Conservation (phyloP, 2,797 vertebrate species). For the Spinus pinus region DNA sequence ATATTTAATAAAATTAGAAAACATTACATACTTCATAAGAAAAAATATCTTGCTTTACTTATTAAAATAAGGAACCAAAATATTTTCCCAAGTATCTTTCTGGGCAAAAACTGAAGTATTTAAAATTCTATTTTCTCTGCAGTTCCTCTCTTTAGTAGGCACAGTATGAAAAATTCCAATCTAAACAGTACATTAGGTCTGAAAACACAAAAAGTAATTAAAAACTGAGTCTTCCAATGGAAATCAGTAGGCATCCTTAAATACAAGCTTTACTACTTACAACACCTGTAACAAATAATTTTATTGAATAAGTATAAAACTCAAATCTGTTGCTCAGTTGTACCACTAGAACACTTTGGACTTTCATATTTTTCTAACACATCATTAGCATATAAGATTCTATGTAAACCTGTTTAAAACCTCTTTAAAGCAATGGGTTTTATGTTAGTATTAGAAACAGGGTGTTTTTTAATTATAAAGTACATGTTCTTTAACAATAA, state of each 20-base stretch:
- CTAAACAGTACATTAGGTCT: neutral
- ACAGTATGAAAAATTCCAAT: neutral
- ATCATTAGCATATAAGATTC: neutral
- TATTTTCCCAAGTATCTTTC: neutral
- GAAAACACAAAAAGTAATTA: constrained; percentile 14
- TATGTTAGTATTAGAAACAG: neutral
- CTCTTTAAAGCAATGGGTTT: neutral
- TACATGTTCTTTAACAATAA: neutral
- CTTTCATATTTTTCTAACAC: neutral
- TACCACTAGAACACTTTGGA: neutral
- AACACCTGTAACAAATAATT: neutral
- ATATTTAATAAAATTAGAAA: neutral
- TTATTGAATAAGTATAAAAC: neutral
- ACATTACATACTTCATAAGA: neutral
- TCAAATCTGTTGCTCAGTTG: neutral
- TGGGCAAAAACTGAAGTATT: neutral
- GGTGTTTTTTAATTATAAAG: neutral
- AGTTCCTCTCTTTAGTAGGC: neutral
- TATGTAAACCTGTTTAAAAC: neutral
- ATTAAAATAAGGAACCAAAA: neutral
- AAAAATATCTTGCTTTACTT: neutral
- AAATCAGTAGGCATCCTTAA: neutral
- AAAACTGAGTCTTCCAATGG: neutral
- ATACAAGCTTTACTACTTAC: neutral
- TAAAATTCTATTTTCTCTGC: neutral